A percentile compares a stretch with the other conserved stretches of the same genome.
phyloP scores from a whole-genome alignment of 2,797 vertebrate species.

The Cryptoblepharus egeriae region DNA sequence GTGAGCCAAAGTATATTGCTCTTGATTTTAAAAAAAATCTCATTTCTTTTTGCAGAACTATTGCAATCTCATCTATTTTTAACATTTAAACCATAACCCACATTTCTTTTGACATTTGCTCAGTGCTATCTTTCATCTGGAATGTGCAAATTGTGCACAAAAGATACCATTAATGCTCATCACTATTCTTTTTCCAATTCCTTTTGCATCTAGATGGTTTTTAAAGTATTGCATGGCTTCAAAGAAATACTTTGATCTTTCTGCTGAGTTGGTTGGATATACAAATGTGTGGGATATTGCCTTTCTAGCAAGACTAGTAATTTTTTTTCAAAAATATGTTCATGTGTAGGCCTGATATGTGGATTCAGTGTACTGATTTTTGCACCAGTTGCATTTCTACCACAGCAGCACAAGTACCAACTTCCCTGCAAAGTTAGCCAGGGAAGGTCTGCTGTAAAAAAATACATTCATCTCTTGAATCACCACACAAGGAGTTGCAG shows the following conservation, averaged over 20 bases:
- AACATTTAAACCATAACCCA: not conserved
- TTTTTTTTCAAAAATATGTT: not conserved
- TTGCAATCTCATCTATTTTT: not conserved
- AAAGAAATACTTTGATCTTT: conserved; percentile 20
- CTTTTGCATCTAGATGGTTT: not conserved
- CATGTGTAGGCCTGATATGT: not conserved
- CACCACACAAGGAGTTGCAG: too few relatives aligned
- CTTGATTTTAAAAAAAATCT: too few relatives aligned
- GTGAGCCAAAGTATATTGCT: too few relatives aligned
- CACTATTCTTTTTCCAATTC: not conserved
- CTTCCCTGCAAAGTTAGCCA: too few relatives aligned
- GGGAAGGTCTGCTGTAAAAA: too few relatives aligned
- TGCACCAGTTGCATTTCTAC: not conserved
- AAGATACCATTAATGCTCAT: not conserved
- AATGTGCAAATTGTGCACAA: not conserved
- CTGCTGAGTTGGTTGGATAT: not conserved
- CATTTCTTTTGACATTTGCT: not conserved
- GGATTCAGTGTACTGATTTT: not conserved
- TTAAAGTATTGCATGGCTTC: conserved; percentile 12
- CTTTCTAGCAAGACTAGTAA: not conserved
- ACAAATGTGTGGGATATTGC: not conserved
- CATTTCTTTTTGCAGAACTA: not conserved
- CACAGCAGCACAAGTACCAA: not conserved
- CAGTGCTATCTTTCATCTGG: not conserved
- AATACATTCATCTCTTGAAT: too few relatives aligned